Base-by-base conservation (phyloP, 2,888 invertebrate species). In the Xylophagus ater region DNA sequence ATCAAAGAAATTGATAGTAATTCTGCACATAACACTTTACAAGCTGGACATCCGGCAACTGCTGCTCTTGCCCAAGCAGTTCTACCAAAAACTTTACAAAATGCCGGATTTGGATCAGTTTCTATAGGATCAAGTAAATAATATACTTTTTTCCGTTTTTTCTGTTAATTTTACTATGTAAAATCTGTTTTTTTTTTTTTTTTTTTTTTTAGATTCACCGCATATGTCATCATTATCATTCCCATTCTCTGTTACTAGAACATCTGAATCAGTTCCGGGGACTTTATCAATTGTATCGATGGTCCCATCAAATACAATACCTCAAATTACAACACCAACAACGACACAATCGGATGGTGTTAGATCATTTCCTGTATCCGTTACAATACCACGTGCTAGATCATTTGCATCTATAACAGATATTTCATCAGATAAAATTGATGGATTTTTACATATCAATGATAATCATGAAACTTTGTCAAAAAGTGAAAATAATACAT, bases 1-100 rank as follows among this genome's bases (percentile, higher is more conserved):
- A 88, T 88, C 44, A 84, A 85, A 59, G 88, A 88, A 65, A 68
- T 82, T 49, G 88, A 87, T 52, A 78, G 81, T 45, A 75, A 73
- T 24, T 81, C 81, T 1, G 79, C 79, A 34, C 79, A 80, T 57
- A 81, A 79, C 55, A 81, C 81, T 32, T 59, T 81, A 49, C 80
- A 80, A 57, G 73, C 80, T 19, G 75, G 80, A 19, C 75, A 80
- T 62, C 77, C 82, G 5, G 75, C 79, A 8, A 81, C 85, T 1
- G 76, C 81, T 2, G 84, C 86, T 4, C 65, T 86, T 43, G 86
- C 86, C 4, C 82, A 84, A 57, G 81, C 84, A 1, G 78, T 86
- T 9, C 63, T 84, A 4, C 76, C 81, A 2, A 47, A 52, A 34
- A 53, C 53, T 35, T 43, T 60, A 25, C 46, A 48, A 46, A 46